These are phyloP conservation scores for Remorina albescens DNA, from an alignment of 2,797 vertebrate genomes.

Conservation along the genomic window DNA sequence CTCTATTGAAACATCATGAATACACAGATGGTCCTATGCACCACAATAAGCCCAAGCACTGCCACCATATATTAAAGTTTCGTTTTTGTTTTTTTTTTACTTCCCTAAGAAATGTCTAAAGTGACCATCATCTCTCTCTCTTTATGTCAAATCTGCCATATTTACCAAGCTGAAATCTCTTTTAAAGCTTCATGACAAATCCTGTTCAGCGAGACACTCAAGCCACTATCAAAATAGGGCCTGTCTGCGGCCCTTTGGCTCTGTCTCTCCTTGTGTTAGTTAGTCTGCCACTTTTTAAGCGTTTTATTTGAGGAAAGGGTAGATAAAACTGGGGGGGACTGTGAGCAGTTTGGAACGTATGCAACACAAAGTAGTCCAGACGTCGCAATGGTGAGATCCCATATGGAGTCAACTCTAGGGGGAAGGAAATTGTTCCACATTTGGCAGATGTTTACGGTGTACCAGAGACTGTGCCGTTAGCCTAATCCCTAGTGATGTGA, in stretches of 20 bases:
- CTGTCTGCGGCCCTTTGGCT: slow-evolving; percentile 64
- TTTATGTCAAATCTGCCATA: slow-evolving; percentile 83
- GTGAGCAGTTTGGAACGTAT: slow-evolving; percentile 70
- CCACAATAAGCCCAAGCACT: slow-evolving; percentile 68
- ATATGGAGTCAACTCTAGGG: slow-evolving; percentile 78
- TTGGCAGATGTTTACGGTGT: slow-evolving; percentile 86
- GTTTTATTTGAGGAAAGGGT: slow-evolving; percentile 77
- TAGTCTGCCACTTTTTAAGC: slow-evolving; percentile 84
- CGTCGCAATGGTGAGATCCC: slow-evolving; percentile 82
- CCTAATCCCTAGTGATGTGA: slow-evolving; percentile 90
- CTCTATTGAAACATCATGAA: slow-evolving; percentile 79
- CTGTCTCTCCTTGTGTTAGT: slow-evolving; percentile 75
- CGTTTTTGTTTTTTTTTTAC: slow-evolving; percentile 51
- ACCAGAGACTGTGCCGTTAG: slow-evolving; percentile 85
- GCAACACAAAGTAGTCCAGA: slow-evolving; percentile 75
- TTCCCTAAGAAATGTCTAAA: slow-evolving; percentile 73
- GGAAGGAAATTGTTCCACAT: slow-evolving; percentile 86
- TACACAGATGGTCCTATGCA: slow-evolving; percentile 64
- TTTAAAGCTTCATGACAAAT: slow-evolving; percentile 87
- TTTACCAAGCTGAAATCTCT: slow-evolving; percentile 83
- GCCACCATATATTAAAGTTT: slow-evolving; percentile 58
- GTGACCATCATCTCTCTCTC: slow-evolving; percentile 81
- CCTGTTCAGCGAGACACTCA: slow-evolving; percentile 84
- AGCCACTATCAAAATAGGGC: slow-evolving; percentile 82
- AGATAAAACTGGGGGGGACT: slow-evolving; percentile 79